phyloP scores from a whole-genome alignment of 1,140 invertebrate genomes.

The Pseudomyrmex cubaensis region DNA sequence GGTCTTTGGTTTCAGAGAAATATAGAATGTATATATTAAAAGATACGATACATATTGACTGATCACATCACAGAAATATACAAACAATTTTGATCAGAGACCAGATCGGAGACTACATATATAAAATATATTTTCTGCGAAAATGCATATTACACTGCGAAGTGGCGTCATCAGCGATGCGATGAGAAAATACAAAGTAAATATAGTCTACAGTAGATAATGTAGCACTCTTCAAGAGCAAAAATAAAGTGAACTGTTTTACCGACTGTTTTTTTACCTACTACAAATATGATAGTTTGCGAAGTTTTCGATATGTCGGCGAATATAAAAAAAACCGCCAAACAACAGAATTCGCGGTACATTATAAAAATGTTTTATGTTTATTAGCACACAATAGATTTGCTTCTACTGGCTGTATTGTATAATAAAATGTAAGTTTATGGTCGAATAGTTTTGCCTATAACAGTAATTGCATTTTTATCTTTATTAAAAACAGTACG shows the following conservation, averaged over 20 bases:
- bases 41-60: not conserved
- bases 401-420: no score
- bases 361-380: not conserved
- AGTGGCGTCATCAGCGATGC: conserved; percentile 22
- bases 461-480: no score
- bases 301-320: not conserved
- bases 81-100: no score
- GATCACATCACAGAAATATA: no score
- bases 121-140: not conserved
- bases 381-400: no score
- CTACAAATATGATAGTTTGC: not conserved
- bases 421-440: no score
- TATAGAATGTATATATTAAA: not conserved
- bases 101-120: no score
- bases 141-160: not conserved
- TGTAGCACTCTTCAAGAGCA: not conserved
- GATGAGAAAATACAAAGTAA: not conserved
- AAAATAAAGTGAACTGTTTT: not conserved
- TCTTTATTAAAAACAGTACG: not conserved
- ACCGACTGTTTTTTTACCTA: not conserved
- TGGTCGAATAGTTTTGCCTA: no score
- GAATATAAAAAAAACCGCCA: no score
- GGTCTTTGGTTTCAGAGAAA: not conserved
- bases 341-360: no score
- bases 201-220: not conserved